Percentiles rank a stretch among this genome's conserved stretches.
phyloP scores from a whole-genome alignment of 2,113 vertebrate genomes.

The Chloroceryle aenea region DNA sequence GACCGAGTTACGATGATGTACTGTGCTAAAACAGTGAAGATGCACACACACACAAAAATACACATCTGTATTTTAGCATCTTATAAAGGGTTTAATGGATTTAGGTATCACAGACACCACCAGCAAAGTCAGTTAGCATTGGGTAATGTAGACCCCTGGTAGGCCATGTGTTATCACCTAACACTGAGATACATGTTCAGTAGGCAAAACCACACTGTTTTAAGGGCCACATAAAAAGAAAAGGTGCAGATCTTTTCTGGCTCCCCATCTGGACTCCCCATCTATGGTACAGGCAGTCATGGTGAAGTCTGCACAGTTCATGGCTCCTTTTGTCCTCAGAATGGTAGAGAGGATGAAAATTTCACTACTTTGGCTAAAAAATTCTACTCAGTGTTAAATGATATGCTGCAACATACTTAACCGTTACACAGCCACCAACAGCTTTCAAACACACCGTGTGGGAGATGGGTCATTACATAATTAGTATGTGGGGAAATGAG shows the following conservation, averaged over 20 bases:
- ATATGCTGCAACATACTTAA: background rate
- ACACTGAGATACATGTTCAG: background rate
- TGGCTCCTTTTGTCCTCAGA: background rate
- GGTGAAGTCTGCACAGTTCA: background rate
- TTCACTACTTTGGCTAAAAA: background rate
- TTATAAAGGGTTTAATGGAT: background rate
- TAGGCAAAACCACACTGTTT: background rate
- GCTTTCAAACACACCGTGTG: background rate
- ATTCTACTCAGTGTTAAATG: background rate
- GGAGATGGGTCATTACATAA: background rate
- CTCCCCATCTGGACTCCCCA: background rate
- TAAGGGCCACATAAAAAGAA: background rate
- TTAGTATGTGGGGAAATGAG: background rate
- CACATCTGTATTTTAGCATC: background rate
- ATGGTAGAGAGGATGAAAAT: background rate
- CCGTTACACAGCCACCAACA: fast-evolving
- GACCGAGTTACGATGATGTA: background rate
- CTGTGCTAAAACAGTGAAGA: background rate
- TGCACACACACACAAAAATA: fast-evolving
- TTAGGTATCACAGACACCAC: background rate
- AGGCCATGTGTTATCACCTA: background rate
- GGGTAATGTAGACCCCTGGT: background rate
- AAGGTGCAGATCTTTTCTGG: background rate
- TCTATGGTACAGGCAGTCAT: background rate
- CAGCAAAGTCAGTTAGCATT: background rate